Base-by-base conservation (phyloP, 2,113 vertebrate species). In the Cathartes aura region DNA sequence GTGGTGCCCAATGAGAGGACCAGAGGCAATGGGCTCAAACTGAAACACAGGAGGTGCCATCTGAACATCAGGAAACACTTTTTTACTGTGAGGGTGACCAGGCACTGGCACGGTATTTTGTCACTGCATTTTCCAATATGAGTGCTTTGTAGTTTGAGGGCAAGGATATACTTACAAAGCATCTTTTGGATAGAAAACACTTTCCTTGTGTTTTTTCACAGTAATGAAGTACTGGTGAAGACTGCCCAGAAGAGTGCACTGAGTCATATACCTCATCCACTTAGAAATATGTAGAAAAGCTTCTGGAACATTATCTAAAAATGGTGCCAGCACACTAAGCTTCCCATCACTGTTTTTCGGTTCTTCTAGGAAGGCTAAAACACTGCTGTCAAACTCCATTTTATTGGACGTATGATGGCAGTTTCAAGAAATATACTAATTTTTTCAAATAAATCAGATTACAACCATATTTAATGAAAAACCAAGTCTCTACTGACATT, bases 401-500 rank as follows among this genome's bases (percentile, higher is more conserved):
- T 95, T 62, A 81, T 90, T 96, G 27, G 9, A 40, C 9, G 24
- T 73, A 92, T 64, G 78, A 53, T 93, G 79, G 63, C 85, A 96
- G 81, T 91, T 97, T 89, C 70, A 94, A 96, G 74, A 89, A 90
- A 85, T 40, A 95, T 19, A 86, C 56, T 94, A 87, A 80, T 93
- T 96, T 96, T 96, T 93, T 42, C 62, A 94, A 95, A 92, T 96
- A 96, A 96, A 98, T 96, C 95, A 96, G 66, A 92, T 97, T 96
- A 73, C 71, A 93, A 90, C 52, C 24, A 62, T 89, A 95, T 94
- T 96, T 95, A 95, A 93, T 95, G 88, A 94, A 98, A 96, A 97
- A 92, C 1, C 29, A 64, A 78, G 86, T 80, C 82, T 96, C 53
- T 43, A 47, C 50, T 75, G 86, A 92, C 93, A 87, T 87, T 92